A percentile compares a stretch with the other conserved stretches of the same genome.
Evolutionary conservation across 2,797 vertebrate species (phyloP).

Genomic region (Cephalopachus bancanus): DNA sequence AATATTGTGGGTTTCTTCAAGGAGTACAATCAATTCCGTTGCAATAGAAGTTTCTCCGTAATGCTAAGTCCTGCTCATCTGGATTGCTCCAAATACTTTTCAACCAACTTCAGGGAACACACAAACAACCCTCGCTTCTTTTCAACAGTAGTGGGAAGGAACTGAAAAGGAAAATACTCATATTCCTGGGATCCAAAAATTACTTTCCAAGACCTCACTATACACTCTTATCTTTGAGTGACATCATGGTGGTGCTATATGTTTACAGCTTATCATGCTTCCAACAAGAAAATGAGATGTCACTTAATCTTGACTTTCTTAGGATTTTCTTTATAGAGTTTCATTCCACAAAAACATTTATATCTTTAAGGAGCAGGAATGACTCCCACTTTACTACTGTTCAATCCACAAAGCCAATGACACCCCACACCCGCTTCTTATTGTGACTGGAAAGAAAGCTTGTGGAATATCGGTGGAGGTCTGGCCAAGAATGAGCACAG

Average conservation of each 20-base stretch:
- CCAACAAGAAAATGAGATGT: not conserved
- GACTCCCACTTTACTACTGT: not conserved
- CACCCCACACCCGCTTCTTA: not conserved
- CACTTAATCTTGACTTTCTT: not conserved
- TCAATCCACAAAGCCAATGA: not conserved
- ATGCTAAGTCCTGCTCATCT: not conserved
- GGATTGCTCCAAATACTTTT: not conserved
- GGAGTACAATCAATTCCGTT: rapidly evolving
- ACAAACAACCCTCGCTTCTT: not conserved
- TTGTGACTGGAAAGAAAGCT: not conserved
- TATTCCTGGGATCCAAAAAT: not conserved
- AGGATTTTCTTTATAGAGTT: not conserved
- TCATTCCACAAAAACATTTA: not conserved
- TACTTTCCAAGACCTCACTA: not conserved
- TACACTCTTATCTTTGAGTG: not conserved
- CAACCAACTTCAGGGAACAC: not conserved
- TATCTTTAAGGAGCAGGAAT: not conserved
- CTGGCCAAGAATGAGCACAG: not conserved
- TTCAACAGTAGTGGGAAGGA: not conserved
- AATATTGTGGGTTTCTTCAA: not conserved
- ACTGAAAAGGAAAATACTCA: not conserved
- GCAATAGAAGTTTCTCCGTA: not conserved
- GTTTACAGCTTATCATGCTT: not conserved
- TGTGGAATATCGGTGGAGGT: not conserved
- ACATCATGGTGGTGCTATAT: not conserved